Percentiles rank a stretch among this genome's conserved stretches.
phyloP scores from a whole-genome alignment of 2,888 invertebrate genomes.

The Adineta ricciae region DNA sequence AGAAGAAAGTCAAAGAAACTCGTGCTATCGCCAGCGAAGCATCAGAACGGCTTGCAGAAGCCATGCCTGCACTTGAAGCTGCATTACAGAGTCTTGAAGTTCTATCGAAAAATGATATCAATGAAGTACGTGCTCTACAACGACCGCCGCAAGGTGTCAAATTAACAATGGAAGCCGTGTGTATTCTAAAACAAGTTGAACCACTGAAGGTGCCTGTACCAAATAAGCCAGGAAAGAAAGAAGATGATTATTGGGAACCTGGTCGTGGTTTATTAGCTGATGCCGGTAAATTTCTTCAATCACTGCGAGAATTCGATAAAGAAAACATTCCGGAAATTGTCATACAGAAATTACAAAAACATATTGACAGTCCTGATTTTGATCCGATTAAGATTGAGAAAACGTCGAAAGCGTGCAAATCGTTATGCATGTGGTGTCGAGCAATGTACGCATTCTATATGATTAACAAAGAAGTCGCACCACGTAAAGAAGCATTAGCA shows the following conservation, averaged over 20 bases:
- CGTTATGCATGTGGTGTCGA: constrained; percentile 68
- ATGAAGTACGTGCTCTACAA: constrained; percentile 49
- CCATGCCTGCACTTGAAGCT: constrained; percentile 49
- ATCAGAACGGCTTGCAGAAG: constrained; percentile 59
- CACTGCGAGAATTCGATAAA: constrained; percentile 50
- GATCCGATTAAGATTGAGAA: constrained; percentile 53
- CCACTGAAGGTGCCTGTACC: constrained; percentile 50
- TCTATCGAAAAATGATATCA: constrained; percentile 50
- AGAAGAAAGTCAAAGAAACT: constrained; percentile 59
- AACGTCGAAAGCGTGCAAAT: constrained; percentile 70
- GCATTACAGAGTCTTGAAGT: constrained; percentile 49
- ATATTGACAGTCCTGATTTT: constrained; percentile 49
- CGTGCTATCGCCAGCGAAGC: constrained; percentile 66
- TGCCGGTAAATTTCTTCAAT: constrained; percentile 49
- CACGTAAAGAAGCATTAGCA: constrained; percentile 47
- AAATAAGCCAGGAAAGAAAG: constrained; percentile 46
- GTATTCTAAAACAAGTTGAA: constrained; percentile 49
- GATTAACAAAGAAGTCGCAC: constrained; percentile 49
- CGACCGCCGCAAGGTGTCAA: constrained; percentile 50
- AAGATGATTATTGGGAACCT: constrained; percentile 51
- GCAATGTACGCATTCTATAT: constrained; percentile 52
- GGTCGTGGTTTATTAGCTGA: constrained; percentile 45
- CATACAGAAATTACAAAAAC: constrained; percentile 49
- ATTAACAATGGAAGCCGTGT: constrained; percentile 50
- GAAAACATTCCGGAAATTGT: constrained; percentile 50